Evolutionary conservation across 2,888 invertebrate genomes (phyloP), one percentile per base, ranked within the genome.

Genomic region (Marronus borbonicus): DNA sequence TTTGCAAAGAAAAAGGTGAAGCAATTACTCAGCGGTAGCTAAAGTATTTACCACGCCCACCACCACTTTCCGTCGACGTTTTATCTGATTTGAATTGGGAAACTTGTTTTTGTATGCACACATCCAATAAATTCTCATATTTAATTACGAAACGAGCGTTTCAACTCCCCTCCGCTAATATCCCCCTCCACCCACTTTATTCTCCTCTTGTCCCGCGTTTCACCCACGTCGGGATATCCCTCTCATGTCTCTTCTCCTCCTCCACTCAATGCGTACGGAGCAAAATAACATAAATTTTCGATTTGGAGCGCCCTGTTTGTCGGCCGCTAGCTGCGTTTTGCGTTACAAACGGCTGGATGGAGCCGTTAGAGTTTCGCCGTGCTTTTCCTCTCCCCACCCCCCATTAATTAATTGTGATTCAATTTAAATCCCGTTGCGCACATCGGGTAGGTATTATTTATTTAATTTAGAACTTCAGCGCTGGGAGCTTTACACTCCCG

Each of bases 401-500:
- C 64, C 78, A 76, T 76, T 79, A 79, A 79, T 79, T 76, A 79
- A 79, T 79, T 62, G 78, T 24, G 64, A 76, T 76, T 79, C 76
- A 76, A 79, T 79, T 78, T 76, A 72, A 76, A 70, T 76, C 70
- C 60, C 52, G 24, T 31, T 55, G 55, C 55, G 55, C 52, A 17
- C 52, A 17, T 17, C n/a, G 55, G 20, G 55, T 55, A 55, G 20
- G 55, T 55, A 55, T 74, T 78, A 78, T 78, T 78, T 78, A 72
- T 78, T 78, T 78, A 78, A 78, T 77, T 77, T 64, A 77, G 77
- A 70, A 70, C 62, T 55, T 55, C 55, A 55, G 44, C 44, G 44
- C 44, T 44, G 44, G 44, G 44, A 44, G 44, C 44, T 8, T 44
- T 44, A 10, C 12, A 44, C 44, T 44, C 44, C 52, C 12, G 7